Evolutionary conservation across 1,140 invertebrate species (phyloP), one percentile per base, ranked within the genome.

Genomic region (Hycleus cichorii): DNA sequence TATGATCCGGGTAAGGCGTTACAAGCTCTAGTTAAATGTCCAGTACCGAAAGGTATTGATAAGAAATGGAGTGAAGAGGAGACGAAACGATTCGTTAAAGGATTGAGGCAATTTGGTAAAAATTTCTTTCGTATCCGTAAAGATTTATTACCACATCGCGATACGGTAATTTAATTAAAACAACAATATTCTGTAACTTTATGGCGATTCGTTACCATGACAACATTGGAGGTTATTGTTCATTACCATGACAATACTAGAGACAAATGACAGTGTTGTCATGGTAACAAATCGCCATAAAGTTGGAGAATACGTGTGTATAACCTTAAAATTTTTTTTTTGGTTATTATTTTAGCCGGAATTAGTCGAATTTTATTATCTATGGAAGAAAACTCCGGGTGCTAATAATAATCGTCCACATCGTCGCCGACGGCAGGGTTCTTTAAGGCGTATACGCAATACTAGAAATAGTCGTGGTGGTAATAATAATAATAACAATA

Each of bases 381-480:
- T 98, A 72, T 99, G 96, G 97, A 99, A 99, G 80, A 99, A 99
- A 79, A 98, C 95, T n/a, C 93, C 95, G n/a, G 91, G 91, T 66
- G 95, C 95, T 45, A 91, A 93, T 72, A 93, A 91, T 74, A 93
- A 94, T 75, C 81, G 94, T 55, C 93, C 93, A 18, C 92, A 96
- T 72, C 81, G 93, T 51, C 80, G 94, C 78, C 81, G 93, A 49
- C 78, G 94, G 52, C 90, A 91, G 73, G 89, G 88, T 64, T 93
- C 92, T n/a, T 77, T 96, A 54, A 83, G 94, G 62, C 79, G 93
- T 62, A 93, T 93, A 58, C 82, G 91, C 58, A 91, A 91, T 67
- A 91, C 90, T 42, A 78, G 90, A 57, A 86, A 84, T 60, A 78
- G 78, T 59, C 73, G 78, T 64, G 71, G 70, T 18, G 18, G 18